These are phyloP conservation scores for Hymenopus coronatus DNA, from an alignment of 2,888 invertebrate genomes.

Conservation along the genomic window DNA sequence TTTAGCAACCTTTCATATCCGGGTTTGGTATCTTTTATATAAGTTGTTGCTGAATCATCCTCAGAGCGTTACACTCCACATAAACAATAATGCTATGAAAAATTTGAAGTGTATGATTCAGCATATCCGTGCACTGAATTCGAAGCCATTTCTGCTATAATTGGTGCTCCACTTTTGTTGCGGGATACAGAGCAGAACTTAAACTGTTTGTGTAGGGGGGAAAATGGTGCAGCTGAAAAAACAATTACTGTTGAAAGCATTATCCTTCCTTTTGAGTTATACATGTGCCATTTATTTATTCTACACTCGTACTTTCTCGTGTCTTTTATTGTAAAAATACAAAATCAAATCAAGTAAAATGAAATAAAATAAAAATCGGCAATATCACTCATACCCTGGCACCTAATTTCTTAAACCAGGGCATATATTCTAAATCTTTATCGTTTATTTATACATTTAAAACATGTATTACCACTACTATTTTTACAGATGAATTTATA, in stretches of 20 bases:
- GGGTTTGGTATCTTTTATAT: not conserved
- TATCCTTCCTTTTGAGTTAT: not conserved
- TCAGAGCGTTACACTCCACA: not conserved
- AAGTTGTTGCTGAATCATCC: not conserved
- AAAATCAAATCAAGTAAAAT: too few species aligned
- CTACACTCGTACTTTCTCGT: too few species aligned
- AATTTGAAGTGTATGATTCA: not conserved
- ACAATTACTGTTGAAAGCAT: not conserved
- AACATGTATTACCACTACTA: too few species aligned
- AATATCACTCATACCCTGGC: too few species aligned
- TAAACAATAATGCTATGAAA: not conserved
- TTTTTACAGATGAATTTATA: too few species aligned
- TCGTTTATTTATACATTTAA: too few species aligned
- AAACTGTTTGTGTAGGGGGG: not conserved
- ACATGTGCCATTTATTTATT: not conserved
- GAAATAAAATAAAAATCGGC: too few species aligned
- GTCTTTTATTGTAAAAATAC: too few species aligned
- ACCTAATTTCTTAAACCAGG: too few species aligned
- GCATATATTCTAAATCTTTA: too few species aligned
- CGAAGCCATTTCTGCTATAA: not conserved
- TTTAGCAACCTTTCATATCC: not conserved
- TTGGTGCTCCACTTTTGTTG: not conserved
- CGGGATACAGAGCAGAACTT: not conserved
- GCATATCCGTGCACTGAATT: not conserved
- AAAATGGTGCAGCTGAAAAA: not conserved